Percentiles rank a stretch among this genome's conserved stretches.
Conservation (phyloP, 1,140 invertebrate species). For the Drosophila bipectinata region DNA sequence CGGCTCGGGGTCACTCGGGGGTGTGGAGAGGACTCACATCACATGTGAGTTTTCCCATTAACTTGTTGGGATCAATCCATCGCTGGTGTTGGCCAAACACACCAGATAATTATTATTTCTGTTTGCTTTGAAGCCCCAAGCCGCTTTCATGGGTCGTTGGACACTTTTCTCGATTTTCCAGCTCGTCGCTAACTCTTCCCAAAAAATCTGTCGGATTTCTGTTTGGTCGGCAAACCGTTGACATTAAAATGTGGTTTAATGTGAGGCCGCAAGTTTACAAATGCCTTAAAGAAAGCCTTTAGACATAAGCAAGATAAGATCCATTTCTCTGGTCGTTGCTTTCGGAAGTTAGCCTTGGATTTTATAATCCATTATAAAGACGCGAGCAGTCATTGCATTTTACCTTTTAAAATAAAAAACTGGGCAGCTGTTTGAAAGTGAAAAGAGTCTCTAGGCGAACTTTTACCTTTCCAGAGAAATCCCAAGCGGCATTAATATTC, state of each 20-base stretch:
- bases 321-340: background rate
- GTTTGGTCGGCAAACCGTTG: slow-evolving; percentile 10
- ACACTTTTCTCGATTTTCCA: slow-evolving; percentile 17
- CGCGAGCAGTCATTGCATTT: background rate
- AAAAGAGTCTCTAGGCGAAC: background rate
- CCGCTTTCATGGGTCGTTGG: slow-evolving; percentile 32
- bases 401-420: background rate
- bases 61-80: slow-evolving; percentile 53
- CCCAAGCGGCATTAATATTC: slow-evolving; percentile 4
- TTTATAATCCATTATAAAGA: slow-evolving; percentile 38
- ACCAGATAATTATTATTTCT: slow-evolving; percentile 41
- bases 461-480: background rate
- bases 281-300: slow-evolving; percentile 10
- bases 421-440: background rate
- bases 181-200: slow-evolving; percentile 7
- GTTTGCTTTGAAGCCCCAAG: slow-evolving; percentile 13
- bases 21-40: slow-evolving; percentile 2
- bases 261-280: slow-evolving; percentile 11
- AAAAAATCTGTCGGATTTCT: slow-evolving; percentile 12
- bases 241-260: slow-evolving; percentile 27
- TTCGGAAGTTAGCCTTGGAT: slow-evolving; percentile 1
- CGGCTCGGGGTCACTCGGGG: slow-evolving; percentile 7
- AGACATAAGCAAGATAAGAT: slow-evolving; percentile 16
- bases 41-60: slow-evolving; percentile 54
- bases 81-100: slow-evolving; percentile 43